Conservation (phyloP, 64 coral and sea anemone species). For the Porites lutea region DNA sequence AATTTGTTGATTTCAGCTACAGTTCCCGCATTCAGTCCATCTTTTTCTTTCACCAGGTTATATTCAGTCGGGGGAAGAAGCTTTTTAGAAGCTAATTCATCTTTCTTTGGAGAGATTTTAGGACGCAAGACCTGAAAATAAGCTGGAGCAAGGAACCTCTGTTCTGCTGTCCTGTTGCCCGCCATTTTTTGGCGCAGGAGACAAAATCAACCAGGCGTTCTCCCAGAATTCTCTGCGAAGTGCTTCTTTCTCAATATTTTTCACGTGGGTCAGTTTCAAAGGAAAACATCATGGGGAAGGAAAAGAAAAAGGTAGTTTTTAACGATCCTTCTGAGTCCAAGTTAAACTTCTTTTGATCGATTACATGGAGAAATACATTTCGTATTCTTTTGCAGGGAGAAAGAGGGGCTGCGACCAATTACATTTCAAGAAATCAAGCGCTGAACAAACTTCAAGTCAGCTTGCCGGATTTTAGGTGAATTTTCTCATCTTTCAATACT, state of each 20-base stretch:
- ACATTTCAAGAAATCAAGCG: conserved; percentile 89
- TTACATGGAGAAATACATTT: not conserved
- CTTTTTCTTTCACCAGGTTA: conserved; percentile 35
- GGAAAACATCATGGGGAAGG: conserved; percentile 60
- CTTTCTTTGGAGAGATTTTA: conserved; percentile 52
- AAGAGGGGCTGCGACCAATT: conserved; percentile 87
- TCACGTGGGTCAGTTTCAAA: conserved; percentile 35
- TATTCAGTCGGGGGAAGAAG: conserved; percentile 57
- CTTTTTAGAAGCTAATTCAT: conserved; percentile 5
- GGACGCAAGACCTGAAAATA: conserved; percentile 68
- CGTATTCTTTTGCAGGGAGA: conserved; percentile 76
- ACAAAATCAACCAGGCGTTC: conserved; percentile 50
- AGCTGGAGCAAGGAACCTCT: conserved; percentile 69
- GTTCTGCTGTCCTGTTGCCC: conserved; percentile 3
- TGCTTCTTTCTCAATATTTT: conserved; percentile 11
- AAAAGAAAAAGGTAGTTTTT: conserved; percentile 74
- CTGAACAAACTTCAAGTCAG: conserved; percentile 95
- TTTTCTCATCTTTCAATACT: not conserved
- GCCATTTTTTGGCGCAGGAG: conserved; percentile 69
- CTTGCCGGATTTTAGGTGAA: conserved; percentile 95
- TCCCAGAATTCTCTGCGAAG: conserved; percentile 48
- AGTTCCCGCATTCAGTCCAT: not conserved
- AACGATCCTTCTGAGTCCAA: not conserved
- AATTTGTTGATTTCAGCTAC: conserved; percentile 15
- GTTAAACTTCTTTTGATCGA: not conserved